Evolutionary conservation across 2,888 invertebrate species (phyloP), one percentile per base, ranked within the genome.

Genomic region (Nomada flava): DNA sequence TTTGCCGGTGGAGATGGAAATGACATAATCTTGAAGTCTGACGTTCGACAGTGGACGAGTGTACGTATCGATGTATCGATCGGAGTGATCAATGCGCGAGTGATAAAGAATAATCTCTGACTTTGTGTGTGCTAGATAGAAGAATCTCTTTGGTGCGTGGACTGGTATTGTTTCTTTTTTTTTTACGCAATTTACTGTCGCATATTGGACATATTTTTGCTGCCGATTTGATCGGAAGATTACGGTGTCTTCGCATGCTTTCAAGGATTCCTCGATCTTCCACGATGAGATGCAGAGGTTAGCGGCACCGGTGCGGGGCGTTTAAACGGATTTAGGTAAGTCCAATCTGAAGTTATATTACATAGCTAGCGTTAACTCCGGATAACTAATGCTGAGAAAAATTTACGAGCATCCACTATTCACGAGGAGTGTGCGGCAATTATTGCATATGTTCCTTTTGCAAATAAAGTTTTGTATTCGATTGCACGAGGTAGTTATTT

Each of bases 301-400:
- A 10, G 62, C 13, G 59, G 59, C n/a, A 52, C 26, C 23, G 53
- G 42, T 76, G 29, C 18, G 36, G 42, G 44, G 4, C 44, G 11
- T 53, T 69, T 69, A 23, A 59, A 36, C 57, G 59, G 47, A 64
- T 80, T 80, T 73, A 79, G 79, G 80, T 79, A 57, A 80, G 73
- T 69, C 55, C 53, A 44, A 68, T 65, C 65, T 47, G 29, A 76
- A 64, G 7, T 76, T 76, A 36, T 36, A 53, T 76, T 76, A 23
- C 26, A 53, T 9, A 20, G 11, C 5, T 3, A 52, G 2, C 26
- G 18, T 63, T 63, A 52, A 20, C 13, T 15, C 2, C 5, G 67
- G 59, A 59, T 65, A 65, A 72, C 23, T 64, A 20, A 76, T 57
- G 26, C 57, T 26, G 9, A 57, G 20, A 13, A 72, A 59, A 59